Evolutionary conservation across 1,140 invertebrate species (phyloP).

Genomic region (Euglossa dilemma): DNA sequence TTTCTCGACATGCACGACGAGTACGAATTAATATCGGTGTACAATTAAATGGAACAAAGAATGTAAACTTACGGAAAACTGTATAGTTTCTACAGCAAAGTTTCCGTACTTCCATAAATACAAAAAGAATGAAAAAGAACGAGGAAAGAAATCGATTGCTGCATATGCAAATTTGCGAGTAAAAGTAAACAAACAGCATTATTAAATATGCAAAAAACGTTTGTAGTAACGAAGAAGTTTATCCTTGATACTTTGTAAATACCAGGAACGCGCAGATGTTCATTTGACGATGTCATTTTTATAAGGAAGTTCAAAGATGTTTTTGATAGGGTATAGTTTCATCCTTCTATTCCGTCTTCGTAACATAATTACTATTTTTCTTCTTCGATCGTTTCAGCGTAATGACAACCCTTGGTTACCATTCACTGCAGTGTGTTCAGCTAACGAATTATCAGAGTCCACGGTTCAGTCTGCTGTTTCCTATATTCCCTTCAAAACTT

Average conservation of each 20-base stretch:
- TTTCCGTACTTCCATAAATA: neutral
- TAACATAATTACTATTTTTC: neutral
- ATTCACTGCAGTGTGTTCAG: neutral
- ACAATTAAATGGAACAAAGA: neutral
- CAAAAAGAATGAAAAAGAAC: neutral
- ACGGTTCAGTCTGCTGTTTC: neutral
- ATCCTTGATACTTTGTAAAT: neutral
- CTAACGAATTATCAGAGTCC: neutral
- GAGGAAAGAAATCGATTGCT: neutral
- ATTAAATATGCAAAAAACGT: neutral
- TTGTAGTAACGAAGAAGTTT: neutral
- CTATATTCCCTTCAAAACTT: slow-evolving; percentile 1
- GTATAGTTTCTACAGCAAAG: neutral
- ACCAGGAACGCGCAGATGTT: neutral
- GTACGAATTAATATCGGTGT: neutral
- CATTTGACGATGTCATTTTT: neutral
- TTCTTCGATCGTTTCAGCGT: neutral
- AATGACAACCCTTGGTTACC: neutral
- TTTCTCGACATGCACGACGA: too few species aligned
- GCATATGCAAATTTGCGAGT: neutral
- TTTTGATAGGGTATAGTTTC: too few species aligned
- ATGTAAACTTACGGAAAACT: neutral
- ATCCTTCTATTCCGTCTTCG: neutral
- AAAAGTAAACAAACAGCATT: neutral
- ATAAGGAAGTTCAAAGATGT: neutral